A percentile compares a stretch with the other conserved stretches of the same genome.
Evolutionary conservation across 2,113 vertebrate genomes (phyloP).

Genomic region (Colossoma macropomum): DNA sequence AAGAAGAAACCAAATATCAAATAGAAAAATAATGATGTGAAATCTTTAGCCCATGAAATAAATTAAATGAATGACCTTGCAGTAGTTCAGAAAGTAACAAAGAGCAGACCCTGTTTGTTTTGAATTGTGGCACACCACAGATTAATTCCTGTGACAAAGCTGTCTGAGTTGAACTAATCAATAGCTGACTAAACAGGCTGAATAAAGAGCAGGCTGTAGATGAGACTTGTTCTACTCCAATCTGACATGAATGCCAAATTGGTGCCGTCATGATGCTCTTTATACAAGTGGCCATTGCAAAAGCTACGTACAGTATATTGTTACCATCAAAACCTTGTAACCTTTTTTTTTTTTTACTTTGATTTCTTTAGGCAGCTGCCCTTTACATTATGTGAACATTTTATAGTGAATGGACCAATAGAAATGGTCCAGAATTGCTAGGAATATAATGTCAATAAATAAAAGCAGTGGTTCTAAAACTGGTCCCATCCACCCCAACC

Average conservation of each 20-base stretch:
- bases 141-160: conserved; percentile 15
- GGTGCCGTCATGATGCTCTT: not conserved
- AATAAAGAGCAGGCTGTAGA: conserved; percentile 11
- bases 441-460: too few relatives aligned
- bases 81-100: conserved; percentile 15
- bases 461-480: too few relatives aligned
- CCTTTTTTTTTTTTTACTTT: not conserved
- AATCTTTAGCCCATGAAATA: conserved; percentile 3
- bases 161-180: conserved; percentile 20
- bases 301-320: not conserved
- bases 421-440: too few relatives aligned
- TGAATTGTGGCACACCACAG: not conserved
- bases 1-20: not conserved
- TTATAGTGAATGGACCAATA: too few relatives aligned
- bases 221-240: not conserved
- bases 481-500: too few relatives aligned
- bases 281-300: not conserved
- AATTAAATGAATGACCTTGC: not conserved
- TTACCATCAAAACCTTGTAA: not conserved
- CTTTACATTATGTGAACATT: too few relatives aligned
- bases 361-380: not conserved
- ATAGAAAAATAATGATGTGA: conserved; percentile 3
- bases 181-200: not conserved
- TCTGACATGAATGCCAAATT: conserved; percentile 4
- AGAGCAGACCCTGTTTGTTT: conserved; percentile 4